Evolutionary conservation across 2,797 vertebrate species (phyloP).

Genomic region (Ibycter americanus): DNA sequence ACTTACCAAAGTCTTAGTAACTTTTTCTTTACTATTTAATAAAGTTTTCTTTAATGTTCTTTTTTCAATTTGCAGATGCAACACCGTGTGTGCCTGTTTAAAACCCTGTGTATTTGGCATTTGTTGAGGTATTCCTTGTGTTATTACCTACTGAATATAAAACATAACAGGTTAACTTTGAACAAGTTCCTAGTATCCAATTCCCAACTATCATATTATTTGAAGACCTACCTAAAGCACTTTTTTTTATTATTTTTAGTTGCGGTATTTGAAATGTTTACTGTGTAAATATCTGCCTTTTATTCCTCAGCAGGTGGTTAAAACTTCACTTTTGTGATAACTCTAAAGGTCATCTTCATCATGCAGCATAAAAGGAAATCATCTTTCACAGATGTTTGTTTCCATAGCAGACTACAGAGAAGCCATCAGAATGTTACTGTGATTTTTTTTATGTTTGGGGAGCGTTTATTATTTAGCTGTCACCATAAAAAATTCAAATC

Average conservation of each 20-base stretch:
- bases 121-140: background rate
- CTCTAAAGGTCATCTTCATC: conserved; percentile 24
- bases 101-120: background rate
- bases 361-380: background rate
- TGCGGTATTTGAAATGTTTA: background rate
- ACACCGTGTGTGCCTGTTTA: background rate
- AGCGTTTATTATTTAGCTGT: conserved; percentile 33
- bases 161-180: background rate
- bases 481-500: conserved; percentile 56
- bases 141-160: background rate
- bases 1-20: background rate
- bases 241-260: background rate
- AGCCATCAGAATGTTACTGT: background rate
- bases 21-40: background rate
- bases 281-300: background rate
- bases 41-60: background rate
- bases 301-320: conserved; percentile 4
- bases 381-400: conserved; percentile 39
- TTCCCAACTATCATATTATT: background rate
- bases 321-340: background rate
- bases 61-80: background rate
- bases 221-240: background rate
- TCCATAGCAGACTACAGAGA: background rate
- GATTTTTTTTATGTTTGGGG: conserved; percentile 26
- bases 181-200: background rate